Evolutionary conservation across 2,888 invertebrate genomes (phyloP).

Genomic region (Stratiomys singularior): DNA sequence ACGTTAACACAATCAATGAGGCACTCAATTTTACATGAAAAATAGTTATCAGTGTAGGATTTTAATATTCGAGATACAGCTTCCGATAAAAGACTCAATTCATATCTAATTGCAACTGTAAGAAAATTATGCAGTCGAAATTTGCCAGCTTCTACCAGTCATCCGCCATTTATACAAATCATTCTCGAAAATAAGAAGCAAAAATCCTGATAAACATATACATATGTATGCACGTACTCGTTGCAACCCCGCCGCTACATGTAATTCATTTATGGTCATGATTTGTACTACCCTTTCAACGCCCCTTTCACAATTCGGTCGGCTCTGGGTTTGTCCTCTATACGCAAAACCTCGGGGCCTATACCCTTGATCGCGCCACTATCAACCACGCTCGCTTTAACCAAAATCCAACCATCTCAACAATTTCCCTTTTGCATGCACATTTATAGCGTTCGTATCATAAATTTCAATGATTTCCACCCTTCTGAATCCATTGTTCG

Average conservation of each 20-base stretch:
- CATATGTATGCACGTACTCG: background rate
- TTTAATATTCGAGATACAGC: too few species aligned
- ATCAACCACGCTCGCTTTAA: background rate
- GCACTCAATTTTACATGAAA: too few species aligned
- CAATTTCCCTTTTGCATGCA: conserved; percentile 38
- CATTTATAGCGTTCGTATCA: conserved; percentile 54
- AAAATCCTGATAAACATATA: background rate
- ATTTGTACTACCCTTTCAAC: conserved; percentile 41
- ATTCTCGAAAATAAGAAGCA: too few species aligned
- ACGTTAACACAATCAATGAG: too few species aligned
- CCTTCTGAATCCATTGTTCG: conserved; percentile 62
- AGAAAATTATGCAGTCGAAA: too few species aligned
- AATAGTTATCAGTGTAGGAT: too few species aligned
- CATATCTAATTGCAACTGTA: too few species aligned
- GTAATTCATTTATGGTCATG: conserved; percentile 18
- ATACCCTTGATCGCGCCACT: background rate
- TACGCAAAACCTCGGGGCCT: background rate
- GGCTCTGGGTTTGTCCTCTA: conserved; percentile 1
- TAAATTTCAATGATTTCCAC: conserved; percentile 66
- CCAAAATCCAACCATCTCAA: conserved; percentile 3
- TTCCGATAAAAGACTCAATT: too few species aligned
- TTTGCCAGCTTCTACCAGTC: too few species aligned
- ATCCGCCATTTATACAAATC: too few species aligned
- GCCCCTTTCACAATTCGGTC: conserved; percentile 23
- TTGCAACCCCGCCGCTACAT: background rate